Conservation (phyloP, 2,113 vertebrate species). For the Leucopsar rothschildi region DNA sequence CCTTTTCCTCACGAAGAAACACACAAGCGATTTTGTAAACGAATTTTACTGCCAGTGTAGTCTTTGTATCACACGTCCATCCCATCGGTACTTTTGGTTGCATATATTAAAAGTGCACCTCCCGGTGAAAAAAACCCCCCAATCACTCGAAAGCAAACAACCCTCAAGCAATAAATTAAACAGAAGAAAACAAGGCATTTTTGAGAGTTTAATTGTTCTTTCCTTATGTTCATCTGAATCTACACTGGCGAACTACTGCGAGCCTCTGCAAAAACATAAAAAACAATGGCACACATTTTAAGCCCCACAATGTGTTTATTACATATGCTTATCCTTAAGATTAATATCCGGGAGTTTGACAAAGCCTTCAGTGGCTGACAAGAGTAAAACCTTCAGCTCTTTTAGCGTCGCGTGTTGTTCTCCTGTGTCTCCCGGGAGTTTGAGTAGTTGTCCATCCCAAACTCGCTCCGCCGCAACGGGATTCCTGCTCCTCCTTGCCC, state of each 20-base stretch:
- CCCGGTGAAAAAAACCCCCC: rapidly evolving
- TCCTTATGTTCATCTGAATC: neutral
- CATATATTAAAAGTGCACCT: neutral
- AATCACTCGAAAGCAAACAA: neutral
- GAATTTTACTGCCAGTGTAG: neutral
- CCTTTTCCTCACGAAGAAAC: neutral
- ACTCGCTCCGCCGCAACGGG: rapidly evolving
- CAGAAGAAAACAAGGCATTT: neutral
- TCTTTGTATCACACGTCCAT: neutral
- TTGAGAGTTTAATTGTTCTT: neutral
- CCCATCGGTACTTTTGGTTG: neutral
- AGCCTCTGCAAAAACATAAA: neutral
- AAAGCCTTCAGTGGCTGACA: neutral
- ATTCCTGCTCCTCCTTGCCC: neutral
- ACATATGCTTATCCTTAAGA: neutral
- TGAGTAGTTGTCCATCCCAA: neutral
- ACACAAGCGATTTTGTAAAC: neutral
- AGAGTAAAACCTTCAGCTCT: neutral
- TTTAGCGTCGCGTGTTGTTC: rapidly evolving
- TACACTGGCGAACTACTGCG: rapidly evolving
- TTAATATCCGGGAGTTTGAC: neutral
- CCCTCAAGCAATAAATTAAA: neutral
- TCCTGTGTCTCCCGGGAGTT: neutral
- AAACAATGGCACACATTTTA: neutral
- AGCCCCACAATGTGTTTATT: neutral